Evolutionary conservation across 2,797 vertebrate species (phyloP), one percentile per base, ranked within the genome.

Genomic region (Falco cherrug): DNA sequence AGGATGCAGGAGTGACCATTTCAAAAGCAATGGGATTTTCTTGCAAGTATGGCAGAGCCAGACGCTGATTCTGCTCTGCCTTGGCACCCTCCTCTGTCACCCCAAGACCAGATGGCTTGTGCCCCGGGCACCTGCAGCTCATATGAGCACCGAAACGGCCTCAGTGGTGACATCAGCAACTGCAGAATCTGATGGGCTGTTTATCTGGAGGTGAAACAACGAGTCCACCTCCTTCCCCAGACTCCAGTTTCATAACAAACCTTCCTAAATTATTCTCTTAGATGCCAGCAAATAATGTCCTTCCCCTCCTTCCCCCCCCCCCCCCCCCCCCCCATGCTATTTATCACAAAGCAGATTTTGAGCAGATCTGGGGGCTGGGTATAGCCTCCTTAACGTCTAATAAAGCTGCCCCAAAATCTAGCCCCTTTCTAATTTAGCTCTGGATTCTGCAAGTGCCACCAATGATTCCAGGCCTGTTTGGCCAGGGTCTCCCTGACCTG

Each of bases 401-500:
- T 47, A 26, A 53, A 22, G 15, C 41, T 57, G n/a, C 15, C 21
- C 69, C 54, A 8, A 64, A 64, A 87, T 20, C 16, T 16, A 33
- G 7, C 11, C 39, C 16, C 14, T 64, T 84, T 56, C 43, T 54
- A 4, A 12, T 51, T 45, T 24, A 67, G 29, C 8, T 8, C 18
- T 18, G 26, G 33, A 10, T 74, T 35, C 68, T 29, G 25, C 53
- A 67, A 53, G 59, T 37, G 16, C n/a, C 10, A 5, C 2, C 6
- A 41, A 18, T 2, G 3, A 11, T 25, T 65, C 33, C 1, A 0
- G 59, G 68, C 45, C 47, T 3, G 7, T 41, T 16, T 3, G 8
- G 37, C 15, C 4, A 43, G 12, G 50, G 61, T 37, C 83, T 64
- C 48, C 39, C 45, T 20, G 39, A 28, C 31, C 28, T 7, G 6